Base-by-base conservation (phyloP, 1,140 invertebrate species). In the Solenopsis fugax region DNA sequence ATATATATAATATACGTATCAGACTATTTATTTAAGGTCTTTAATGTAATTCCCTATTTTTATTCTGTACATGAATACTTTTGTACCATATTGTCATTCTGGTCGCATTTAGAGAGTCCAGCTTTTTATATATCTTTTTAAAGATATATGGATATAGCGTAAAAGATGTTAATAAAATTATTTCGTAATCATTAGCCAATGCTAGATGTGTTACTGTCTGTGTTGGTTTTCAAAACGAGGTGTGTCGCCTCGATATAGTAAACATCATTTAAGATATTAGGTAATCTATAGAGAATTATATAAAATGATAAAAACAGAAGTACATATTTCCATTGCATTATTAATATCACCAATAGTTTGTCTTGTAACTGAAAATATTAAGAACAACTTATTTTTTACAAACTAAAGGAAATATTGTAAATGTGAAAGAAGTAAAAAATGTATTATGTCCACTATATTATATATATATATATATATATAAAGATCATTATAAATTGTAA, bases 21-120 rank as follows among this genome's bases (percentile, higher is more conserved):
- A 92, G 78, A 87, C 93, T 95, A 94, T 94, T 95, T 94, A 94
- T 95, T 95, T 94, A 93, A 92, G 65, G 91, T 94, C 78, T 87
- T 88, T 56, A 87, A 88, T 87, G 41, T 88, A 89, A 89, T 88
- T 87, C 54, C 85, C 85, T 50, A 82, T 84, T 86, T 87, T 90
- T 84, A 86, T 76, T 87, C 84, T 91, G 90, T 90, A 92, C 78
- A 92, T 90, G 90, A 84, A 91, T 87, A 89, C 54, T 85, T 77
- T 88, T 92, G 73, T 92, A 91, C 62, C 80, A 58, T 87, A 84
- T 73, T 92, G 86, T 88, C 91, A 88, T 86, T 91, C 85, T 91
- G 89, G 78, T 91, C 89, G 90, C 90, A 91, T 91, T 91, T 91
- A 91, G 41, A 41, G 76, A 91, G 77, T 91, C 87, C 93, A 88